A percentile compares a stretch with the other conserved stretches of the same genome.
phyloP scores from a whole-genome alignment of 2,797 vertebrate genomes.

The Prunella strophiata region DNA sequence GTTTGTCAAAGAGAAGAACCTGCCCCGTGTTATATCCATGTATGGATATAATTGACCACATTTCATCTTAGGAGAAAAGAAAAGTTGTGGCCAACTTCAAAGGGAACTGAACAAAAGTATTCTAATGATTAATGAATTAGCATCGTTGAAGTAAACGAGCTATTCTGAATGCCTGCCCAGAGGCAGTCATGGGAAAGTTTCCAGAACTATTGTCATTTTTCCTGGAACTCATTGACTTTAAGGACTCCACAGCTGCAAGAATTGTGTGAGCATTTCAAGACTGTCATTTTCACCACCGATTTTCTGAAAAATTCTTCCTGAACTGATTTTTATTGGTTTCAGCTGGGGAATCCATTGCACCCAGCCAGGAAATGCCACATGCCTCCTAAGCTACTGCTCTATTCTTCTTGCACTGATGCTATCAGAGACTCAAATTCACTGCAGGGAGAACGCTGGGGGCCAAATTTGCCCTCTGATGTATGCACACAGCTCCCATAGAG shows the following conservation, averaged over 20 bases:
- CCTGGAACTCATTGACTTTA: conserved; percentile 68
- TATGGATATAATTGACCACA: conserved; percentile 63
- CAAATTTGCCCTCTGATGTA: conserved; percentile 60
- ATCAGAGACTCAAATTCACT: conserved; percentile 65
- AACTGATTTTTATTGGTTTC: conserved; percentile 80
- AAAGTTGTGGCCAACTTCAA: conserved; percentile 70
- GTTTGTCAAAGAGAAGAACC: conserved; percentile 44
- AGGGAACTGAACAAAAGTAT: conserved; percentile 58
- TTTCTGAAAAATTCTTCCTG: conserved; percentile 77
- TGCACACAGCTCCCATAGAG: conserved; percentile 48
- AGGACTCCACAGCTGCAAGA: conserved; percentile 75
- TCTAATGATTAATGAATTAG: conserved; percentile 75
- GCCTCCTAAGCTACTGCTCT: conserved; percentile 68
- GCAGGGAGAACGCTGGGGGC: conserved; percentile 50
- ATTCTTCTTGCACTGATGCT: conserved; percentile 59
- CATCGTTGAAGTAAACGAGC: conserved; percentile 57
- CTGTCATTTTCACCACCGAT: conserved; percentile 73
- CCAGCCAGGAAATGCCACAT: conserved; percentile 73
- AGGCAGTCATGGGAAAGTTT: conserved; percentile 67
- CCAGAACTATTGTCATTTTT: conserved; percentile 73
- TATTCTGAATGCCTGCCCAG: conserved; percentile 68
- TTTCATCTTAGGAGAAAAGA: conserved; percentile 65
- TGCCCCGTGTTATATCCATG: conserved; percentile 59
- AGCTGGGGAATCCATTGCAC: conserved; percentile 74
- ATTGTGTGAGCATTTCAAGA: conserved; percentile 75